Conservation (phyloP, 2,797 vertebrate species). For the Tinamus major region DNA sequence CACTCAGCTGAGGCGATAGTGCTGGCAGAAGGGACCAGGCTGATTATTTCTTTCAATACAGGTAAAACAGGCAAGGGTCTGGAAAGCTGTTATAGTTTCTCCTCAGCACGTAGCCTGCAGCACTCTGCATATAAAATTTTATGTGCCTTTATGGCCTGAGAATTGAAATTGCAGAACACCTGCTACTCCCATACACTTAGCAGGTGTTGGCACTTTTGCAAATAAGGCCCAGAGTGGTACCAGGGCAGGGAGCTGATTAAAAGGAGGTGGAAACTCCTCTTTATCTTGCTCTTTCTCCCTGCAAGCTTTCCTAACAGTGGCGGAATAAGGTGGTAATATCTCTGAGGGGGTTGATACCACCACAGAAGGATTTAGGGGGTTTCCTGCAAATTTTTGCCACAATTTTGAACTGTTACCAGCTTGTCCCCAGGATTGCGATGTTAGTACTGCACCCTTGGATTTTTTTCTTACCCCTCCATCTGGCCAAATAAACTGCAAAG, state of each 20-base stretch:
- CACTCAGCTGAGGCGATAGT: not conserved
- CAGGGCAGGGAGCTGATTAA: not conserved
- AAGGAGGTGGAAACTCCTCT: not conserved
- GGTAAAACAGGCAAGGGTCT: not conserved
- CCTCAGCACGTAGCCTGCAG: not conserved
- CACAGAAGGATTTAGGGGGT: not conserved
- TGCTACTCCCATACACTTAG: rapidly evolving
- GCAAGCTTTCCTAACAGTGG: not conserved
- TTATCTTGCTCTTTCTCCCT: not conserved
- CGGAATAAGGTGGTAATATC: not conserved
- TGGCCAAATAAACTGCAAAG: not conserved
- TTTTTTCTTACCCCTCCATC: rapidly evolving
- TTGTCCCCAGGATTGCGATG: rapidly evolving
- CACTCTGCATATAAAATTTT: not conserved
- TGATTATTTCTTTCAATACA: not conserved
- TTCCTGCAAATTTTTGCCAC: not conserved
- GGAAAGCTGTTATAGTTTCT: not conserved
- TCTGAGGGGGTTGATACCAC: not conserved
- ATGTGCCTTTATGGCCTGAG: not conserved
- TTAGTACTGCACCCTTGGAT: not conserved
- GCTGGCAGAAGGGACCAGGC: not conserved
- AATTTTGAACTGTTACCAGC: not conserved
- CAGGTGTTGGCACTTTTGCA: rapidly evolving
- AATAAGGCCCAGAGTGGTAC: rapidly evolving
- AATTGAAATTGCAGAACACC: not conserved